phyloP scores from a whole-genome alignment of 2,888 invertebrate species.

The Phrixothrix hirtus region DNA sequence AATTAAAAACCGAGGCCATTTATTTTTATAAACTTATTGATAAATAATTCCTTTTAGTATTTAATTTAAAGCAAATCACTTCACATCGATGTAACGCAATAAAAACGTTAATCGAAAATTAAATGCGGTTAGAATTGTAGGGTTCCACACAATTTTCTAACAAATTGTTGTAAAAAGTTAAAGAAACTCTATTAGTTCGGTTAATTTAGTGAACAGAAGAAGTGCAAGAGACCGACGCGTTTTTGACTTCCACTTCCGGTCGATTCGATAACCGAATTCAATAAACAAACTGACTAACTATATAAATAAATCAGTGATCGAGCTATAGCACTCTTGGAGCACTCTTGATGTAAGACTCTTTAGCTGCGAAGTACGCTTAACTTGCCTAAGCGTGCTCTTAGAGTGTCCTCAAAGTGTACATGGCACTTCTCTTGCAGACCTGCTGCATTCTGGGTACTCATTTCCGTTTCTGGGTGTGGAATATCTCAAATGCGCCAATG shows the following conservation, averaged over 20 bases:
- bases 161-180: conserved; percentile 16
- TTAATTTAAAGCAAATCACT: background rate
- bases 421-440: conserved; percentile 55
- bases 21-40: background rate
- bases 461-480: conserved; percentile 44
- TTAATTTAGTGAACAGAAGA: conserved; percentile 34
- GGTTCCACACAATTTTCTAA: no score
- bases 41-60: no score
- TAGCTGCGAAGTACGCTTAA: conserved; percentile 59
- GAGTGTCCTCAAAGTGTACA: conserved; percentile 59
- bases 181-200: conserved; percentile 28
- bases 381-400: conserved; percentile 59
- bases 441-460: conserved; percentile 55
- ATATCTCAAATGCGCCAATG: conserved; percentile 32
- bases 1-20: conserved; percentile 23
- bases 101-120: background rate
- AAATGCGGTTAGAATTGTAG: no score
- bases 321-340: conserved; percentile 57
- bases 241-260: conserved; percentile 48
- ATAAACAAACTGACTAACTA: conserved; percentile 60
- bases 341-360: conserved; percentile 59
- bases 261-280: conserved; percentile 57
- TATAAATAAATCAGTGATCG: conserved; percentile 60
- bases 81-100: background rate
- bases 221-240: conserved; percentile 51